These are phyloP conservation scores for Cranoglanis bouderius DNA, from an alignment of 2,113 vertebrate genomes.

Conservation along the genomic window DNA sequence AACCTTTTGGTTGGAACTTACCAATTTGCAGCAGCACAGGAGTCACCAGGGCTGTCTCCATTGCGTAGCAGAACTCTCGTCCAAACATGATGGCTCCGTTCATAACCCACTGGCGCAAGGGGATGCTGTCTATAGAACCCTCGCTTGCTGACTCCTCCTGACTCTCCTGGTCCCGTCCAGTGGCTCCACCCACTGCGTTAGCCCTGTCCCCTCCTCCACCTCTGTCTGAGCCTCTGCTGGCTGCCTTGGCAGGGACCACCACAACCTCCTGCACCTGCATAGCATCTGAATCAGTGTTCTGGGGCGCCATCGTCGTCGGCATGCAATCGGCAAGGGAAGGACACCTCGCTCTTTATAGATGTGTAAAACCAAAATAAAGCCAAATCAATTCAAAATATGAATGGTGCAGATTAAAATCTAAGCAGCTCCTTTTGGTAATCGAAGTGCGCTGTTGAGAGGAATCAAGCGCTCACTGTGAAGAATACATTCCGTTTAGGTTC, in stretches of 20 bases:
- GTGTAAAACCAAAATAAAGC: conserved; percentile 7
- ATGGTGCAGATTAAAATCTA: conserved; percentile 5
- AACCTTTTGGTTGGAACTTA: conserved; percentile 68
- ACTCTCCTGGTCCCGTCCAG: conserved; percentile 61
- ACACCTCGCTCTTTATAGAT: conserved; percentile 28
- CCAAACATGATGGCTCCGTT: conserved; percentile 98
- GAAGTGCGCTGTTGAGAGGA: background rate
- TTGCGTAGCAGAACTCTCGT: conserved; percentile 96
- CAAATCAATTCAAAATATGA: background rate
- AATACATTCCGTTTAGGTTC: conserved; percentile 64
- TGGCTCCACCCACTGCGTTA: conserved; percentile 30
- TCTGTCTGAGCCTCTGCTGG: conserved; percentile 56
- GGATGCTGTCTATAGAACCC: conserved; percentile 86
- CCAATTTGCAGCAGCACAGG: conserved; percentile 95
- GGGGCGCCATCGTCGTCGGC: conserved; percentile 92
- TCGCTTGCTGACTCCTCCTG: conserved; percentile 85
- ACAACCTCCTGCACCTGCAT: conserved; percentile 87
- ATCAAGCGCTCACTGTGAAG: conserved; percentile 39
- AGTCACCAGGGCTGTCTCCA: conserved; percentile 97
- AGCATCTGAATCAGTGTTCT: conserved; percentile 90
- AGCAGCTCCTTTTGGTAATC: conserved; percentile 29
- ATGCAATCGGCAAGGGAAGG: conserved; percentile 70
- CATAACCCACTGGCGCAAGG: conserved; percentile 93
- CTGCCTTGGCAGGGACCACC: conserved; percentile 72
- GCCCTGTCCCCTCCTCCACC: conserved; percentile 32